These are phyloP conservation scores for Andricus curvator DNA, from an alignment of 2,888 invertebrate genomes.

Conservation along the genomic window DNA sequence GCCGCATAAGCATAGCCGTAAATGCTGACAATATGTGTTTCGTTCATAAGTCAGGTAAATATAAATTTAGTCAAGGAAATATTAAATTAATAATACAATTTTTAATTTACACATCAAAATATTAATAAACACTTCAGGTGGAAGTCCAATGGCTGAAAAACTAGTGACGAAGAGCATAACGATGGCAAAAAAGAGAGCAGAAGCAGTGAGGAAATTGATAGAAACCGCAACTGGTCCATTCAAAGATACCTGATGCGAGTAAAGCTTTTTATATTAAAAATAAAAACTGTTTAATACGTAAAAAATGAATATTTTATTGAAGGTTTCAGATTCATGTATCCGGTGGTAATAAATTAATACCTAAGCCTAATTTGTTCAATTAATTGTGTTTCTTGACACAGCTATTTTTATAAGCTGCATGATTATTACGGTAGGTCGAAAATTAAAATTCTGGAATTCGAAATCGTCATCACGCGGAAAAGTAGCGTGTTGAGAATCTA, in stretches of 20 bases:
- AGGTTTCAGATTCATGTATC: neutral
- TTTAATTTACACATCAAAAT: slow-evolving; percentile 16
- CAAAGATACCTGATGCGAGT: slow-evolving; percentile 43
- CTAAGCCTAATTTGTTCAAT: neutral
- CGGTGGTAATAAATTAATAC: neutral
- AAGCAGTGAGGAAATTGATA: slow-evolving; percentile 79
- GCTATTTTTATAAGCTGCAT: slow-evolving; percentile 6
- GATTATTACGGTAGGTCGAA: neutral
- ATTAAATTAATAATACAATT: slow-evolving; percentile 26
- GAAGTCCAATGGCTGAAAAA: slow-evolving; percentile 81
- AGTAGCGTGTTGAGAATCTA: too few relatives aligned
- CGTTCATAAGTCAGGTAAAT: slow-evolving; percentile 85
- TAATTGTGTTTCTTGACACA: neutral
- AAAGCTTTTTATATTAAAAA: slow-evolving; percentile 22
- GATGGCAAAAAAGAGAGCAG: slow-evolving; percentile 82
- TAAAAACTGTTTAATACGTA: neutral
- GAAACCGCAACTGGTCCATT: slow-evolving; percentile 68
- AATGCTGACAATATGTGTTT: slow-evolving; percentile 84
- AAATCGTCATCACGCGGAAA: too few relatives aligned
- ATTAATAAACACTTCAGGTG: slow-evolving; percentile 74
- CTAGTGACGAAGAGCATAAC: slow-evolving; percentile 82
- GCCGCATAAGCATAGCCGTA: slow-evolving; percentile 85
- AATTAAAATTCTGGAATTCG: too few relatives aligned
- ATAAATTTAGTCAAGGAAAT: neutral
- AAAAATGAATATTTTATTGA: neutral